Base-by-base conservation (phyloP, 2,888 invertebrate species). In the Onthophagus sagittarius region DNA sequence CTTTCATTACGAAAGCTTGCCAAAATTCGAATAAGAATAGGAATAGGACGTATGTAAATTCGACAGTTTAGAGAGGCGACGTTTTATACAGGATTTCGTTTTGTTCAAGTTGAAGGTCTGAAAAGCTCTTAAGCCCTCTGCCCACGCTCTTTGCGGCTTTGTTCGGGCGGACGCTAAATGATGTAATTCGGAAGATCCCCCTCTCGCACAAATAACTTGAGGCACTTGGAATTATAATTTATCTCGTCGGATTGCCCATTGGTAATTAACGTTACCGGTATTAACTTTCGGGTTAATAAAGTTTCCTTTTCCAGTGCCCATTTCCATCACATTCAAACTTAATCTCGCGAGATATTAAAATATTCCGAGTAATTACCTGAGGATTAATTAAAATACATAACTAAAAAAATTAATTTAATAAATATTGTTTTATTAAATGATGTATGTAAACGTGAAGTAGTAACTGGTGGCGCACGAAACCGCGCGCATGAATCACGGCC, bases 401-500 rank as follows among this genome's bases (percentile, higher is more conserved):
- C 23, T 2, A 23, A 23, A 23, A 23, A 23, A 23, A 23, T 23
- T 23, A 1, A 3, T 23, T 23, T 23, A 23, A 23, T 23, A 23
- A 23, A 23, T 23, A 23, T 23, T 23, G 3, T 23, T 23, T 23
- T 23, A 23, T 23, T 23, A 23, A 23, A 23, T 23, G 23, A 23
- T 23, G 23, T 23, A 23, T 23, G 23, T 23, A 23, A 23, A 23
- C 23, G 23, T 23, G 23, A 23, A 23, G 39, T 53, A 11, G 39
- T 53, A 7, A 53, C 39, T 11, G 3, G 23, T 23, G 39, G 39
- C 39, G 39, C 39, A 11, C 39, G 39, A 4, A 13, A 67, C 67
- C 31, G 13, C 13, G 7, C 32, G 23, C 32, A 67, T 67, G 67
- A 67, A 67, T 67, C 67, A 67, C 67, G 23, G 67, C 67, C 67